Base-by-base conservation (phyloP, 2,888 invertebrate species). In the Electrophaes corylata region DNA sequence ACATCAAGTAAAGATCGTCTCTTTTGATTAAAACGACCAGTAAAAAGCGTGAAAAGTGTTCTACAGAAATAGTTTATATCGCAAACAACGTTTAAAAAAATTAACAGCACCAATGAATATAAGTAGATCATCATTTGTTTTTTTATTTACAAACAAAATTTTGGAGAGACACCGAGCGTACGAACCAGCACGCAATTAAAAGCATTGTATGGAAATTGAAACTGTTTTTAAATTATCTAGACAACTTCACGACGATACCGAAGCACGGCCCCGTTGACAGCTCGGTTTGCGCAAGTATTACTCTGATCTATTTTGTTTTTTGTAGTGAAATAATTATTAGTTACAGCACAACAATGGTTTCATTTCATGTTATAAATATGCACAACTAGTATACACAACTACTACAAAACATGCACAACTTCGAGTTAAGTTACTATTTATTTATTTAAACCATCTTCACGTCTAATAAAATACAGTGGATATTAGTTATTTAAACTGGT, bases 31-130 rank as follows among this genome's bases (percentile, higher is more conserved):
- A 94, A 91, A 61, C 94, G 91, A 23, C 95, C 95, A 64, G 93
- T 86, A 64, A 95, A 70, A 44, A 95, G 93, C 66, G 94, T 94
- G 67, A 95, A 86, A 67, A 94, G 89, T 79, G 95, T 94, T 71
- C 96, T 92, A 64, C 95, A 77, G 76, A 96, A 94, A 81, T 96
- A 96, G 81, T 96, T 95, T 40, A 96, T 83, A 83, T 96, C 96
- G 71, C 95, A 91, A 54, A 94, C 78, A 47, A 93, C 84, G 74
- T 95, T 94, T 5, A 95, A 77, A 26, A 94, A 68, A 57, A 95
- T 72, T 63, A 86, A 72, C 55, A 73, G 16, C 39, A 68, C 39
- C 35, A 76, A 50, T 50, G 75, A 29, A 54, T 59, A 75, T 10
- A 72, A 41, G 54, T 64, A 76, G 64, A 83, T 67, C 76, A 78